A percentile compares a stretch with the other conserved stretches of the same genome.
phyloP scores from a whole-genome alignment of 2,113 vertebrate species.

The Osmerus eperlanus region DNA sequence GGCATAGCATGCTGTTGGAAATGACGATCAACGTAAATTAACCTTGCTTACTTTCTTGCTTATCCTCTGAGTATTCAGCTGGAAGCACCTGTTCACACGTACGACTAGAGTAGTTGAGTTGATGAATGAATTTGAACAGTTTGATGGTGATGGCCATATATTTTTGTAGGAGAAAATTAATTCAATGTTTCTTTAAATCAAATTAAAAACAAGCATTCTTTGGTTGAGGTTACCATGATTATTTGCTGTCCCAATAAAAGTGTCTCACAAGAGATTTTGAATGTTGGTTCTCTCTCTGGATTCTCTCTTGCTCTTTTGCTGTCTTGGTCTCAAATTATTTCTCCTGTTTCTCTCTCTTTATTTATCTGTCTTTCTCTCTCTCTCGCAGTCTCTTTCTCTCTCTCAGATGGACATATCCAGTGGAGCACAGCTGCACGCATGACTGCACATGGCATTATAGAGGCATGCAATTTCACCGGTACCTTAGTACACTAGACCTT shows the following conservation, averaged over 20 bases:
- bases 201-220: no score
- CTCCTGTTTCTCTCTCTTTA: neutral
- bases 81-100: no score
- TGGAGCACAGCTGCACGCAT: constrained; percentile 12
- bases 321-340: neutral
- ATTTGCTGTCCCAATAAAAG: neutral
- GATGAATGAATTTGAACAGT: no score
- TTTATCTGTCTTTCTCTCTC: neutral
- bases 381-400: neutral
- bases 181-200: no score
- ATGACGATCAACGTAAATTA: no score
- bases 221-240: no score
- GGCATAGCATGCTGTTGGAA: no score
- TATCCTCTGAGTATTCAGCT: no score
- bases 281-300: neutral
- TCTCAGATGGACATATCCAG: neutral
- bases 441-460: neutral
- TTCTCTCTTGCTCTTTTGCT: neutral
- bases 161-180: no score
- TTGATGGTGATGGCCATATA: no score
- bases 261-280: neutral
- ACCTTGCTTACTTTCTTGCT: no score
- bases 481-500: neutral
- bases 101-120: no score
- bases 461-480: neutral